Evolutionary conservation across 2,888 invertebrate genomes (phyloP).

Genomic region (Agriopis marginaria): DNA sequence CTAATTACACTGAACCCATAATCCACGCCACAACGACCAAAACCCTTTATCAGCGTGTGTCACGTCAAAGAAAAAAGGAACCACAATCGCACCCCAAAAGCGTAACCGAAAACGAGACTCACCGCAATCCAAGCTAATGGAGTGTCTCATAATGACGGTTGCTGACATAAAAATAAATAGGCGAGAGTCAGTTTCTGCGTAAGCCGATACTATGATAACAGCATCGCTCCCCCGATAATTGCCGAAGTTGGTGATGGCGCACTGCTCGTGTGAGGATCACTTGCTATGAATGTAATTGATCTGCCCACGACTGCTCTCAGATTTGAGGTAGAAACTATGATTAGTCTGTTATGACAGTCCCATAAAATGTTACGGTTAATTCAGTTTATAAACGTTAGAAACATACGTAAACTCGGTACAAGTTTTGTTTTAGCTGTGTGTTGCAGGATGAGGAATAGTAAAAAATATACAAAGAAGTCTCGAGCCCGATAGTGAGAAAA

Average conservation of each 20-base stretch:
- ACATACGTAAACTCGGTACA: no score
- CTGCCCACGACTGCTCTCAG: constrained; percentile 51
- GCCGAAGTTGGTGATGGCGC: constrained; percentile 74
- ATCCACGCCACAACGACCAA: constrained; percentile 22
- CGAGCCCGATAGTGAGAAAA: no score
- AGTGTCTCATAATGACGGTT: constrained; percentile 87
- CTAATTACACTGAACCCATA: constrained; percentile 10
- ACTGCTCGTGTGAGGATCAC: constrained; percentile 75
- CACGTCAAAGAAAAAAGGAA: constrained; percentile 62
- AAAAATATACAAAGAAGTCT: no score
- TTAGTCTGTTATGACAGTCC: not conserved
- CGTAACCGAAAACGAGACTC: constrained; percentile 84
- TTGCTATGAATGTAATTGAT: constrained; percentile 73
- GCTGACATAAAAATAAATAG: constrained; percentile 87
- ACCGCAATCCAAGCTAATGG: constrained; percentile 86
- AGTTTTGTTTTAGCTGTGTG: not conserved
- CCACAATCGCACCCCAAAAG: constrained; percentile 80
- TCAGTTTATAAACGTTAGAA: not conserved
- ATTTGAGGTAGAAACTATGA: constrained; percentile 13
- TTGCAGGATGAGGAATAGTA: no score
- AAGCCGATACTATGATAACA: constrained; percentile 87
- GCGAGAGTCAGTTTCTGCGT: constrained; percentile 86
- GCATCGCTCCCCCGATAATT: constrained; percentile 85
- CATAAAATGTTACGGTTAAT: not conserved
- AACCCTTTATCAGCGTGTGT: constrained; percentile 62